Evolutionary conservation across 2,888 invertebrate genomes (phyloP).

Genomic region (Pseudeuparius sepicola): DNA sequence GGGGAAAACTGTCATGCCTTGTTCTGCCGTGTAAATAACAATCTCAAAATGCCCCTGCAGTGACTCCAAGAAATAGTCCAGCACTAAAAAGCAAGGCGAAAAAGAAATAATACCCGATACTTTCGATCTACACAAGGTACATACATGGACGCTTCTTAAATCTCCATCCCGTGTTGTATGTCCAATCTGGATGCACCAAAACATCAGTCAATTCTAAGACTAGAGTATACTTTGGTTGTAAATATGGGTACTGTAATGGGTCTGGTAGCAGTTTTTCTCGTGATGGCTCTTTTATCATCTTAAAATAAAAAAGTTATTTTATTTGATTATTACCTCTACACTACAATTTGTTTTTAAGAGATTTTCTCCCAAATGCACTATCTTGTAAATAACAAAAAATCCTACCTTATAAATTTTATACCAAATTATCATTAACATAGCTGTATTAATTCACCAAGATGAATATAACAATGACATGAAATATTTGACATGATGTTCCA

Average conservation of each 20-base stretch:
- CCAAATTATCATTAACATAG: no score
- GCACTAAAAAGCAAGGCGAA: constrained; percentile 30
- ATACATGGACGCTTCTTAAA: constrained; percentile 92
- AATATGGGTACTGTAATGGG: constrained; percentile 78
- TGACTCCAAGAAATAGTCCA: constrained; percentile 84
- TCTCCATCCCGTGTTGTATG: constrained; percentile 94
- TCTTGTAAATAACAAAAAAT: no score
- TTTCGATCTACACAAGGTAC: constrained; percentile 4
- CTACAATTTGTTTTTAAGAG: neutral
- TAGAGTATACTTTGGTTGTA: constrained; percentile 94
- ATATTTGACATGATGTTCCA: no score
- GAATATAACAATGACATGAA: no score
- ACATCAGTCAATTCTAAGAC: constrained; percentile 94
- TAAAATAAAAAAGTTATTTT: constrained; percentile 25
- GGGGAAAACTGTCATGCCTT: constrained; percentile 90
- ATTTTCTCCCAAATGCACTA: no score
- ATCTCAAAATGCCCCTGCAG: constrained; percentile 70
- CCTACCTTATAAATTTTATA: no score
- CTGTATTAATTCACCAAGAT: no score
- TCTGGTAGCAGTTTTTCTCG: constrained; percentile 90
- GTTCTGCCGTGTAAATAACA: constrained; percentile 92
- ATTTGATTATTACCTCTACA: no score
- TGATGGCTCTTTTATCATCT: constrained; percentile 89
- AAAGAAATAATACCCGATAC: constrained; percentile 11
- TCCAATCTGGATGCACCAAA: constrained; percentile 97